phyloP scores from a whole-genome alignment of 2,113 vertebrate genomes.

The Strix uralensis region DNA sequence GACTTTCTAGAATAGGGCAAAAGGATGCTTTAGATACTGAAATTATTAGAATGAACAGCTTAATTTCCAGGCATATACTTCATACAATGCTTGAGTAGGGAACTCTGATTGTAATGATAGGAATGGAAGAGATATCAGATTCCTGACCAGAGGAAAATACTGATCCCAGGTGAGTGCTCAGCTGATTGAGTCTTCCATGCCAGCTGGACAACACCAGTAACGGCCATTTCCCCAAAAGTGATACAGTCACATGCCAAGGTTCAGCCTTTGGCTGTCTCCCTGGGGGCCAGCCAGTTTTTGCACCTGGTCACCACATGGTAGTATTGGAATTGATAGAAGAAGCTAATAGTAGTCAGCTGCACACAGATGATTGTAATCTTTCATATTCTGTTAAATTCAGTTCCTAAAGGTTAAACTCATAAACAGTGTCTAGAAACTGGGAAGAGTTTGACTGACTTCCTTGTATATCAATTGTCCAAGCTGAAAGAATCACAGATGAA shows the following conservation, averaged over 20 bases:
- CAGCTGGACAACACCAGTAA: background rate
- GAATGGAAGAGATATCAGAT: background rate
- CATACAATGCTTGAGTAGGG: background rate
- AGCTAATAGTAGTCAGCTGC: background rate
- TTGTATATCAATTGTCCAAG: background rate
- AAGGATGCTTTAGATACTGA: background rate
- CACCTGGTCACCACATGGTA: background rate
- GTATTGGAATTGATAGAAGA: background rate
- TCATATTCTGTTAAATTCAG: background rate
- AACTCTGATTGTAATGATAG: background rate
- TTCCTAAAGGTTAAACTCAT: background rate
- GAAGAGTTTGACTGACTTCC: background rate
- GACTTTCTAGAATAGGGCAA: background rate
- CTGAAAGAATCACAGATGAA: background rate
- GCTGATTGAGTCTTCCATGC: background rate
- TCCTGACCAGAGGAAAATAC: background rate
- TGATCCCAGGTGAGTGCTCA: background rate
- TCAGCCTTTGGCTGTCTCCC: background rate
- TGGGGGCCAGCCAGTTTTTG: background rate
- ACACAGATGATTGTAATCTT: background rate
- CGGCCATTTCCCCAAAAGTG: background rate
- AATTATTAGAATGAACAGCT: background rate
- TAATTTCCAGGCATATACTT: background rate
- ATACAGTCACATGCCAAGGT: background rate
- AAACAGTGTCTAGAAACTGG: background rate